phyloP scores from a whole-genome alignment of 2,113 vertebrate genomes.

The Epinephelus moara region DNA sequence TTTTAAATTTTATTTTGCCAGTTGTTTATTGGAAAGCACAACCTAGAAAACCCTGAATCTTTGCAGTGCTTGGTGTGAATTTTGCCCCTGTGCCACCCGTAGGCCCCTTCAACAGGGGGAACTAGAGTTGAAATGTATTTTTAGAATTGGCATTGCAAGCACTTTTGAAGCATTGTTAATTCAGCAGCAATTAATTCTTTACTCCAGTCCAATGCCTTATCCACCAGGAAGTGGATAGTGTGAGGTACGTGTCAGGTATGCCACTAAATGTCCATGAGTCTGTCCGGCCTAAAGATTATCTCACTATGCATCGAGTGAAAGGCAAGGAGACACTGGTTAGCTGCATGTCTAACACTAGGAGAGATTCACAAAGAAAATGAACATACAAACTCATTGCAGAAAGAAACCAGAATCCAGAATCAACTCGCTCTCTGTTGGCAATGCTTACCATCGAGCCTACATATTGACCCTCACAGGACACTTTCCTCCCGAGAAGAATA shows the following conservation, averaged over 20 bases:
- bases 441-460: neutral
- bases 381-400: neutral
- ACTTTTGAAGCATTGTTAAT: constrained; percentile 28
- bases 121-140: constrained; percentile 12
- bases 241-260: neutral
- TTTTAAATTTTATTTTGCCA: neutral
- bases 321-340: neutral
- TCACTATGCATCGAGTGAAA: neutral
- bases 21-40: neutral
- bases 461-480: neutral
- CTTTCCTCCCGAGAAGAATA: neutral
- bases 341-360: neutral
- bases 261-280: neutral
- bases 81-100: neutral
- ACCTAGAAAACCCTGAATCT: neutral
- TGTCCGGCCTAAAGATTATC: neutral
- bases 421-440: neutral
- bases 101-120: neutral
- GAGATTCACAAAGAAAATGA: neutral
- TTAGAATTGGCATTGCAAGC: constrained; percentile 11
- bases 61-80: neutral
- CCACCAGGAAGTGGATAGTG: constrained; percentile 3
- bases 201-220: constrained; percentile 2
- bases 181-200: constrained; percentile 19
- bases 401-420: neutral